phyloP scores from a whole-genome alignment of 2,888 invertebrate genomes.

The Trimorus sp. region DNA sequence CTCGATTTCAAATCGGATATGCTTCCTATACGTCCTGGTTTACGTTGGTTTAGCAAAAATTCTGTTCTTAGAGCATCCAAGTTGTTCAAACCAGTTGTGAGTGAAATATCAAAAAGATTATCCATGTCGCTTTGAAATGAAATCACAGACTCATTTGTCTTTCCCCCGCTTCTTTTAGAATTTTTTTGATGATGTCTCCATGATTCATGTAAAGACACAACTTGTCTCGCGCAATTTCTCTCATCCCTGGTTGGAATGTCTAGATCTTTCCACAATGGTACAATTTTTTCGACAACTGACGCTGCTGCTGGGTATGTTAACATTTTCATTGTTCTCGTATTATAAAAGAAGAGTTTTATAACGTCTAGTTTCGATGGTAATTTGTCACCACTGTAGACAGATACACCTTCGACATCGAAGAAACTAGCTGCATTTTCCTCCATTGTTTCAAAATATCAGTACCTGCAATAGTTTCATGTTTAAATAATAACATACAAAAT shows the following conservation, averaged over 20 bases:
- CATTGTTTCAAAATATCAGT: conserved; percentile 11
- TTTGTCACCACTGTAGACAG: conserved; percentile 15
- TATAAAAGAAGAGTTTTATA: conserved; percentile 30
- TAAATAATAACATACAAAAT: conserved; percentile 6
- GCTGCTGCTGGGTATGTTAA: conserved; percentile 5
- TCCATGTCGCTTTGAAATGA: no score
- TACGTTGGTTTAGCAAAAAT: conserved; percentile 32
- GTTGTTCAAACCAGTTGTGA: no score
- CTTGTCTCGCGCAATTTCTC: no score
- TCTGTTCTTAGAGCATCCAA: neutral
- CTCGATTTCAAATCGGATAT: conserved; percentile 17
- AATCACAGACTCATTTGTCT: no score
- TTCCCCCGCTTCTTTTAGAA: no score
- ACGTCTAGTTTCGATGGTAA: conserved; percentile 32
- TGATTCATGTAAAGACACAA: no score
- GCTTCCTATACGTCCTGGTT: conserved; percentile 1
- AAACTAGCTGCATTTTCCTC: conserved; percentile 3
- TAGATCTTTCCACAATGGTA: neutral
- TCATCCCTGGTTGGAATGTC: no score
- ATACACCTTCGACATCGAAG: conserved; percentile 26
- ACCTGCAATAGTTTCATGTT: conserved; percentile 15
- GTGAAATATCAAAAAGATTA: no score
- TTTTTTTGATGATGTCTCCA: no score
- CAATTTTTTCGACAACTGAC: conserved; percentile 26
- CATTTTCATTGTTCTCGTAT: conserved; percentile 21